Evolutionary conservation across 2,113 vertebrate species (phyloP), one percentile per base, ranked within the genome.

Genomic region (Balaeniceps rex): DNA sequence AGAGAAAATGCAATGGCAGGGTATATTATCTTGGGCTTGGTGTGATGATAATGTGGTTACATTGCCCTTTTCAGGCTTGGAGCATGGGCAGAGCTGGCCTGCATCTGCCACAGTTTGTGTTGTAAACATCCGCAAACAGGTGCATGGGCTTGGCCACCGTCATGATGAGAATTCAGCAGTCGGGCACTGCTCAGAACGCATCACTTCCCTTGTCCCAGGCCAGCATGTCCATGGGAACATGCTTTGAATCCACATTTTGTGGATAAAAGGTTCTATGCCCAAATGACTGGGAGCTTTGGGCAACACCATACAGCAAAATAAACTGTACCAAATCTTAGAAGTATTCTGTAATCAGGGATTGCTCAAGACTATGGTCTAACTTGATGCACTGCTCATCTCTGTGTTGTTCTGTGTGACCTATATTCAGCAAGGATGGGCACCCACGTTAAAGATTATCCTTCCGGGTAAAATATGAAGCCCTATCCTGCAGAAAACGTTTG

Each of bases 151-250:
- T 71, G 29, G 34, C 29, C 18, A 36, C 42, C 33, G 44, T 83
- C 0, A 0, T 7, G 14, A 34, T 23, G 14, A 80, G 17, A 83
- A 76, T 49, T 57, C 46, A 76, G 21, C 40, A 79, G 22, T 2
- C 0, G 1, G 11, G 14, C 8, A n/a, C 26, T 65, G 55, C 28
- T 90, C 28, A 38, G 19, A 65, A 36, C 1, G 0, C 29, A 49
- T 57, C 1, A 6, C 10, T 63, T 77, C 55, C 10, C 13, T 17
- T 26, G 8, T 77, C 21, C 52, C 1, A 1, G 63, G 11, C 47
- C 61, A 81, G 9, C 14, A n/a, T 19, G 15, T 55, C 28, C 23
- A 14, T 38, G 23, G 55, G 19, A 86, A 46, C 5, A 11, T 3
- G 11, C 36, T 61, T 65, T 77, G 34, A 49, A 36, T 3, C 7